phyloP scores from a whole-genome alignment of 2,797 vertebrate genomes.

The Acomys russatus region DNA sequence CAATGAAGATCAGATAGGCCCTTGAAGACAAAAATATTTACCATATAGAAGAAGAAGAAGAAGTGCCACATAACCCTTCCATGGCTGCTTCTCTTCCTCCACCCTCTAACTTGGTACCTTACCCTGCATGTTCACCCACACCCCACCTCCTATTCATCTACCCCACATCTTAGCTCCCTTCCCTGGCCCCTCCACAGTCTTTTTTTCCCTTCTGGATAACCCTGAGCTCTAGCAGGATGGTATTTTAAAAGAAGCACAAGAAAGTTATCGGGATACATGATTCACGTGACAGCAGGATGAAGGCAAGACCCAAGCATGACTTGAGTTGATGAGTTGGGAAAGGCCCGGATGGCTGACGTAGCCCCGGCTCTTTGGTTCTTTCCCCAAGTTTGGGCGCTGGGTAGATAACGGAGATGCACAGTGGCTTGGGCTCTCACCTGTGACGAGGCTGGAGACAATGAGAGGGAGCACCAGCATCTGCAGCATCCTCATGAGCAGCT shows the following conservation, averaged over 20 bases:
- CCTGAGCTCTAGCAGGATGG: neutral
- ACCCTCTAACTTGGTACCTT: neutral
- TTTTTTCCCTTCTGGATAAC: neutral
- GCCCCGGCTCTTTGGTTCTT: neutral
- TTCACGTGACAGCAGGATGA: neutral
- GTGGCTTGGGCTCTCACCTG: slow-evolving; percentile 89
- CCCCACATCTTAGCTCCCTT: neutral
- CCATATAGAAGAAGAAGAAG: neutral
- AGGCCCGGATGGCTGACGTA: no score
- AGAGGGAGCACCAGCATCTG: slow-evolving; percentile 98
- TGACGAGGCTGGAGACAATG: slow-evolving; percentile 97
- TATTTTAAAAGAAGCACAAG: neutral
- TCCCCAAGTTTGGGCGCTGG: neutral
- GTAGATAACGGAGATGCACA: neutral
- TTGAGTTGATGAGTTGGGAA: neutral
- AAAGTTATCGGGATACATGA: neutral
- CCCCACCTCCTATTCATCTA: neutral
- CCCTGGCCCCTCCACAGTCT: neutral
- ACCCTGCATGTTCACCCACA: neutral
- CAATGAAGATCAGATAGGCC: neutral
- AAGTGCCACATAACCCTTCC: neutral
- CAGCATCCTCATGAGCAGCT: slow-evolving; percentile 98
- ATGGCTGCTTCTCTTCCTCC: no score
- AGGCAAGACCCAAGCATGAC: neutral
- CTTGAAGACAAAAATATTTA: neutral